Evolutionary conservation across 1,140 invertebrate species (phyloP).

Genomic region (Venturia canescens): DNA sequence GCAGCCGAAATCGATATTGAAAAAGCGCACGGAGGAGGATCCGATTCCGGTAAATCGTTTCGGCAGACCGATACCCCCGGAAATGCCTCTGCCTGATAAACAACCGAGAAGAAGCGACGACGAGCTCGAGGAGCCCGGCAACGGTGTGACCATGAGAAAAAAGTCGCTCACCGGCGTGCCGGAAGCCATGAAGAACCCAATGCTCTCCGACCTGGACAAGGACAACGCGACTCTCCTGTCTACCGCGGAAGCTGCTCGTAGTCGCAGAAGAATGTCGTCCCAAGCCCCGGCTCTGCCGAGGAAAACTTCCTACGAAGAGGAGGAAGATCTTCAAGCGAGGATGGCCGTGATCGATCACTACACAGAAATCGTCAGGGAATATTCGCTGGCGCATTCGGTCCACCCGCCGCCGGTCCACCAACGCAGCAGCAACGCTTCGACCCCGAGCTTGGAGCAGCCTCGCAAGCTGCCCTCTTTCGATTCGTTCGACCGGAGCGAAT

Average conservation of each 20-base stretch:
- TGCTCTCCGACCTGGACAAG: slow-evolving; percentile 65
- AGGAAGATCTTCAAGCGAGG: slow-evolving; percentile 80
- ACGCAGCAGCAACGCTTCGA: slow-evolving; percentile 11
- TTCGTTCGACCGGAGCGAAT: slow-evolving; percentile 32
- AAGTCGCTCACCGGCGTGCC: slow-evolving; percentile 65
- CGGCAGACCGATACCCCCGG: slow-evolving; percentile 64
- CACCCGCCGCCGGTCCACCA: slow-evolving; percentile 43
- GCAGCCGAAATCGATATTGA: slow-evolving; percentile 87
- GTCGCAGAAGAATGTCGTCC: slow-evolving; percentile 67
- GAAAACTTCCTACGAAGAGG: slow-evolving; percentile 72
- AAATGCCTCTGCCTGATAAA: slow-evolving; percentile 63
- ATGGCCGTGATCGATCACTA: slow-evolving; percentile 86
- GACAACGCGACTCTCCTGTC: slow-evolving; percentile 66
- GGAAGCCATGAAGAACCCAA: slow-evolving; percentile 40
- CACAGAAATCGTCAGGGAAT: slow-evolving; percentile 86
- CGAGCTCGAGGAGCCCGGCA: slow-evolving; percentile 38
- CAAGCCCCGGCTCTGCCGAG: slow-evolving; percentile 50
- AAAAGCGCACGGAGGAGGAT: slow-evolving; percentile 76
- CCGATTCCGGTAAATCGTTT: slow-evolving; percentile 64
- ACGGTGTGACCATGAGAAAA: slow-evolving; percentile 70
- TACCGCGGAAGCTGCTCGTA: slow-evolving; percentile 72
- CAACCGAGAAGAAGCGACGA: slow-evolving; percentile 47
- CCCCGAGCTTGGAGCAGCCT: neutral
- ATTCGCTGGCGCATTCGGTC: slow-evolving; percentile 66
- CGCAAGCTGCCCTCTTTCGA: neutral